These are phyloP conservation scores for Herpetotheres cachinnans DNA, from an alignment of 2,113 vertebrate genomes.

Conservation along the genomic window DNA sequence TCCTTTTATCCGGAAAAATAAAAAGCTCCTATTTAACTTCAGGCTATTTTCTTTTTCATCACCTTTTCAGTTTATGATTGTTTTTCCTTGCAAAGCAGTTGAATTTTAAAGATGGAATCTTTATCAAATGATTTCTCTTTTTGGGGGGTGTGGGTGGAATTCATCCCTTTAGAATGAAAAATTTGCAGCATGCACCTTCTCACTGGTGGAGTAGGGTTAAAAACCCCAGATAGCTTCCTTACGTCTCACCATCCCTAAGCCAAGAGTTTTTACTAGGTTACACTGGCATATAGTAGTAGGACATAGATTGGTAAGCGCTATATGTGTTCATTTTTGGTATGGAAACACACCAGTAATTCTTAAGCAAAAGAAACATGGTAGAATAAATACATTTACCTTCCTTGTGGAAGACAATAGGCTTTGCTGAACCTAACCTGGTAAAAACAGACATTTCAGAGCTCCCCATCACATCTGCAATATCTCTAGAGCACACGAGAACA, in stretches of 20 bases:
- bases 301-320: background rate
- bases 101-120: background rate
- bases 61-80: background rate
- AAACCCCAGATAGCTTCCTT: background rate
- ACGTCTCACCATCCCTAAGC: background rate
- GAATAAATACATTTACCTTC: slow-evolving; percentile 30
- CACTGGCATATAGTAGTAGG: background rate
- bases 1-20: background rate
- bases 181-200: background rate
- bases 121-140: background rate
- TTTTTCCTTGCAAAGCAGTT: background rate
- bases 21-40: background rate
- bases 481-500: slow-evolving; percentile 61
- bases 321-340: background rate
- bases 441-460: slow-evolving; percentile 31
- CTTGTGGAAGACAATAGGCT: slow-evolving; percentile 19
- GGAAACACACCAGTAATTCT: background rate
- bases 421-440: slow-evolving; percentile 31
- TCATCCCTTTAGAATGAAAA: background rate
- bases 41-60: background rate
- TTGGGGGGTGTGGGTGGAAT: no score
- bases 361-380: background rate
- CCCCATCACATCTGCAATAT: background rate
- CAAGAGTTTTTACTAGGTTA: background rate
- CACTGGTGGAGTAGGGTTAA: background rate